Evolutionary conservation across 1,140 invertebrate species (phyloP), one percentile per base, ranked within the genome.

Genomic region (Reticulitermes speratus): DNA sequence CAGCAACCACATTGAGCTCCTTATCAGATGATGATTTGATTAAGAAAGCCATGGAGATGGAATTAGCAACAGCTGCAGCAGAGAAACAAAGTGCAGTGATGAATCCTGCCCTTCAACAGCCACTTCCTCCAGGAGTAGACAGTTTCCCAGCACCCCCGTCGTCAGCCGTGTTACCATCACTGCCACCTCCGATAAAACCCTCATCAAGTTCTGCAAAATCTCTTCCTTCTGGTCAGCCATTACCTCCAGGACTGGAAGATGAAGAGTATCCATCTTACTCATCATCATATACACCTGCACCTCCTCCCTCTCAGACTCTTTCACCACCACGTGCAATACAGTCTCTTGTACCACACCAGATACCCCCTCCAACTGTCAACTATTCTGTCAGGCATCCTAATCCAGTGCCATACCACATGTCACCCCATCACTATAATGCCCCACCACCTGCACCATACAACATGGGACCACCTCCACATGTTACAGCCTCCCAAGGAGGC

Each of bases 1-100:
- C 55, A 19, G 69, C 52, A 44, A 83, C 44, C 55, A 59, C 48
- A 23, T 59, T 59, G 44, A 84, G 82, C 32, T 38, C 83, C n/a
- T 89, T 93, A 69, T 92, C 92, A 65, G 93, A 93, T 87, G 89
- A 92, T 82, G 93, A 93, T 88, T 87, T 93, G 44, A 93, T 93
- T 44, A 91, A 91, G 86, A 94, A 94, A 88, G 93, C 93, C 0
- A 92, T 91, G 52, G 92, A 94, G 88, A 92, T 87, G 87, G 84
- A 93, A 88, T 88, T 93, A n/a, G 91, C 91, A 0, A 91, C 92
- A 52, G 90, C 89, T 1, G 89, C 88, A 25, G 88, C 88, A 16
- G 87, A 87, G 30, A 52, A 84, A 45, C 45, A 52, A 19, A 52
- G n/a, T 52, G n/a, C 83, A 30, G 23, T 84, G 44, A 84, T n/a